Conservation (phyloP, 2,888 invertebrate genomes). For the Polyommatus icarus region DNA sequence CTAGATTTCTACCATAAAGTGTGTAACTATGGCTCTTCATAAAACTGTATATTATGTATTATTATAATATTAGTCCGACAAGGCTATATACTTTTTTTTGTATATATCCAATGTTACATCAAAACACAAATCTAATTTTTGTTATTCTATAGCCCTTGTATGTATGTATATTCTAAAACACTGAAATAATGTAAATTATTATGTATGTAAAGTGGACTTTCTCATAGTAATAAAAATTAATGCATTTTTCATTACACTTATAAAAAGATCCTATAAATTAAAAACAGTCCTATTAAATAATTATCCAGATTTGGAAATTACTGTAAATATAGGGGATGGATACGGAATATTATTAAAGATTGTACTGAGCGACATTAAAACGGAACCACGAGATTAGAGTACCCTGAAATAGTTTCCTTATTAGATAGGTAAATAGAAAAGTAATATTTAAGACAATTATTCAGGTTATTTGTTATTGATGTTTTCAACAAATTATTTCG, state of each 20-base stretch:
- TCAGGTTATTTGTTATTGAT: slow-evolving; percentile 56
- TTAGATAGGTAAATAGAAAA: slow-evolving; percentile 70
- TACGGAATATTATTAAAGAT: slow-evolving; percentile 5
- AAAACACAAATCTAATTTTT: neutral
- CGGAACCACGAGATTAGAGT: slow-evolving; percentile 40
- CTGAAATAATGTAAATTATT: neutral
- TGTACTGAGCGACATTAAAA: slow-evolving; percentile 10
- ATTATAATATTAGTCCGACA: neutral
- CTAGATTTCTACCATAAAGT: slow-evolving; percentile 31
- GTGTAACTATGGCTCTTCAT: neutral
- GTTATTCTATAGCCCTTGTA: neutral
- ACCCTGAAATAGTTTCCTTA: slow-evolving; percentile 57
- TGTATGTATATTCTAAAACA: neutral
- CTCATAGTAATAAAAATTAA: neutral
- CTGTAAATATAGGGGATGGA: slow-evolving; percentile 15
- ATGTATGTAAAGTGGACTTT: neutral
- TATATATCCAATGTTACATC: slow-evolving; percentile 11
- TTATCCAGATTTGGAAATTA: slow-evolving; percentile 13
- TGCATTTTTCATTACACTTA: slow-evolving; percentile 8
- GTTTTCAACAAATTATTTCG: slow-evolving; percentile 56
- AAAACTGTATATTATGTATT: neutral
- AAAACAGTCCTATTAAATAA: slow-evolving; percentile 25
- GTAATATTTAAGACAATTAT: slow-evolving; percentile 58
- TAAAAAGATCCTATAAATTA: slow-evolving; percentile 21
- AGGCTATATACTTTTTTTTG: neutral